A percentile compares a stretch with the other conserved stretches of the same genome.
Conservation (phyloP, 2,113 vertebrate species). For the Elanus axillaris region DNA sequence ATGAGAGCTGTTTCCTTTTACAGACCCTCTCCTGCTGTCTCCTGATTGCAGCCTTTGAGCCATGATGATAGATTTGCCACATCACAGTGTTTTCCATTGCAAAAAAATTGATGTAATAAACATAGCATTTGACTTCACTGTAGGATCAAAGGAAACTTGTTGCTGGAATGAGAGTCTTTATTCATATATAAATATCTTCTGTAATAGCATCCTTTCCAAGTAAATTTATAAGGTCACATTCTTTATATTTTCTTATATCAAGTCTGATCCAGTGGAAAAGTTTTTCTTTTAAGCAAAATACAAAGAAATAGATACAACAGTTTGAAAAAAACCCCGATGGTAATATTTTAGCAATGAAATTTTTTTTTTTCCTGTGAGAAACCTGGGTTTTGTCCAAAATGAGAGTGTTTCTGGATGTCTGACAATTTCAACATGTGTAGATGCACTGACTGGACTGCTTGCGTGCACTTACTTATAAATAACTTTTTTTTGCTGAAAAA, state of each 20-base stretch:
- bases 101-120: not conserved
- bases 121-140: not conserved
- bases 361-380: not conserved
- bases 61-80: not conserved
- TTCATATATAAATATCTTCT: not conserved
- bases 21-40: not conserved
- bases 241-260: not conserved
- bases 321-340: slow-evolving; percentile 8
- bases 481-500: not conserved
- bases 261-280: not conserved
- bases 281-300: not conserved
- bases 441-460: not conserved
- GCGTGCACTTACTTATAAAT: slow-evolving; percentile 27
- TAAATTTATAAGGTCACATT: not conserved
- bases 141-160: not conserved
- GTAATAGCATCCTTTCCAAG: not conserved
- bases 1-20: not conserved
- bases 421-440: slow-evolving; percentile 35
- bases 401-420: not conserved
- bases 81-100: not conserved
- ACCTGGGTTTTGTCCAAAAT: not conserved
- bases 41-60: not conserved
- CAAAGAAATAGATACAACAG: not conserved
- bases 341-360: not conserved
- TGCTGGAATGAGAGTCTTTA: not conserved